phyloP scores from a whole-genome alignment of 2,113 vertebrate species.

The Marmota flaviventris region DNA sequence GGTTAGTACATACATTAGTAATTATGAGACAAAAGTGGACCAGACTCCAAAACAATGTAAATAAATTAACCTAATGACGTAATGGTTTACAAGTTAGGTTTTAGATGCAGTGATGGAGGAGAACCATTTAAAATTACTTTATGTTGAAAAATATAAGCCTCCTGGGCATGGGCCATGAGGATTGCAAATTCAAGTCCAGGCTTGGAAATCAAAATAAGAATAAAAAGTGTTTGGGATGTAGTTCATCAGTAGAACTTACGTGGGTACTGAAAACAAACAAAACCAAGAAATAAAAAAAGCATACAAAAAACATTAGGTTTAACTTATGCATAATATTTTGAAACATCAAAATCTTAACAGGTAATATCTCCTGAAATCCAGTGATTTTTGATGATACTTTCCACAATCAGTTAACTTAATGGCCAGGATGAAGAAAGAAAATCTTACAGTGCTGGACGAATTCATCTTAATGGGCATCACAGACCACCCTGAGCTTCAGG shows the following conservation, averaged over 20 bases:
- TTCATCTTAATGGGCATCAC: slow-evolving; percentile 68
- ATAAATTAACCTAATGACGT: neutral
- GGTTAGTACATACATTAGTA: neutral
- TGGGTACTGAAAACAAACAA: neutral
- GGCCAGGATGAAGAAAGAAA: neutral
- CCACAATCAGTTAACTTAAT: neutral
- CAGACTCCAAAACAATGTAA: neutral
- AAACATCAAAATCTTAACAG: neutral
- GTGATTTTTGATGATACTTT: neutral
- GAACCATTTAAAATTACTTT: neutral
- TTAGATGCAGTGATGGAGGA: neutral
- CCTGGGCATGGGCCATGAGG: neutral
- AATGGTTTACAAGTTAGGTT: neutral
- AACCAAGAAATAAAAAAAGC: too few relatives aligned
- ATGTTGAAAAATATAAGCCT: neutral
- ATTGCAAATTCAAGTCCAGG: neutral
- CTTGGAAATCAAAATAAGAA: neutral
- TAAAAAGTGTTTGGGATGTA: neutral
- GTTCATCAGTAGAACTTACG: neutral
- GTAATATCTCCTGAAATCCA: neutral
- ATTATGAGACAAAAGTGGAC: neutral
- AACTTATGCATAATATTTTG: neutral
- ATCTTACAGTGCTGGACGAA: neutral
- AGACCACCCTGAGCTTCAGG: neutral
- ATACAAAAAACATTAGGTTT: neutral